Evolutionary conservation across 2,797 vertebrate genomes (phyloP).

Genomic region (Ciconia nigra): DNA sequence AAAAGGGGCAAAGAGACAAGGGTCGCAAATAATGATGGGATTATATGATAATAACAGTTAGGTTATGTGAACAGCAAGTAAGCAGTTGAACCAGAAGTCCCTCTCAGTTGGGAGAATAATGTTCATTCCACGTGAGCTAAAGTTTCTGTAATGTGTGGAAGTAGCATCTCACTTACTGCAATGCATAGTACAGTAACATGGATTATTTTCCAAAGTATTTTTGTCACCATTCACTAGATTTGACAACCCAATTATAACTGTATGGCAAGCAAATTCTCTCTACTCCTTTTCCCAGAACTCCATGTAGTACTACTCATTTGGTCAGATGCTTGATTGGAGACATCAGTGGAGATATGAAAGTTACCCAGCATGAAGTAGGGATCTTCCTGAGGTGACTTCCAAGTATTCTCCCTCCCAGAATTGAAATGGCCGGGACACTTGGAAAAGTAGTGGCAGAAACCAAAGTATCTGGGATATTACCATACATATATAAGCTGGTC

Average conservation of each 20-base stretch:
- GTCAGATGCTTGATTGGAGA: background rate
- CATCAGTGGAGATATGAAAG: background rate
- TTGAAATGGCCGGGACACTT: background rate
- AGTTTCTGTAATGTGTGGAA: background rate
- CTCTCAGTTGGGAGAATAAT: background rate
- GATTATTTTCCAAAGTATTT: background rate
- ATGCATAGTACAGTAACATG: accelerated
- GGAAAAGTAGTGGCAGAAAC: background rate
- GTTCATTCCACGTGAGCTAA: accelerated
- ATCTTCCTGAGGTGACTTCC: background rate
- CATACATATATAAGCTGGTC: background rate
- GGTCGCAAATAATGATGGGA: background rate
- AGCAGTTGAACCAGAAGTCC: background rate
- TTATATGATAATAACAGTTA: background rate
- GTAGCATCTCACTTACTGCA: background rate
- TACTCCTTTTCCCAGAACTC: background rate
- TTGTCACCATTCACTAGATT: background rate
- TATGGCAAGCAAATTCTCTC: background rate
- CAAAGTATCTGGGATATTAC: background rate
- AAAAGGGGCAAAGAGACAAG: background rate
- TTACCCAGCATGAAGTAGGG: background rate
- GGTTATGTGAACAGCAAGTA: background rate
- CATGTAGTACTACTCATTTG: background rate
- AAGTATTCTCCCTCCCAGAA: background rate
- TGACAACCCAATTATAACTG: background rate